Evolutionary conservation across 2,797 vertebrate genomes (phyloP).

Genomic region (Octomys mimax): DNA sequence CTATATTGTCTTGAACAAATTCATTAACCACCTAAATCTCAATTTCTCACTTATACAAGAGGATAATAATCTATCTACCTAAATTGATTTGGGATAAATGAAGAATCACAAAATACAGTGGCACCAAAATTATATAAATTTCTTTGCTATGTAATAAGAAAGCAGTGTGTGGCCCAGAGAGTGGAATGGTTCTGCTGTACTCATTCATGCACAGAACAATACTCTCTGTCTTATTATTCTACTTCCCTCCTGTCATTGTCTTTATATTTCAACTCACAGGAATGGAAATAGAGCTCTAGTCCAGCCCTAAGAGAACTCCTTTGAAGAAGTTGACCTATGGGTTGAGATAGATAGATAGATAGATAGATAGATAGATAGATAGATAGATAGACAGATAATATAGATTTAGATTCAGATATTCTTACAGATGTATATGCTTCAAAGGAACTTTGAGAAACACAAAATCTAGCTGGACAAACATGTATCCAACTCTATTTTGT

Average conservation of each 20-base stretch:
- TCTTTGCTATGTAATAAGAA: background rate
- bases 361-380: no score
- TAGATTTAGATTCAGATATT: no score
- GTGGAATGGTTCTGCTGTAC: background rate
- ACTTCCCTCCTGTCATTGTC: background rate
- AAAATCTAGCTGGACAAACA: background rate
- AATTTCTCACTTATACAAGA: conserved; percentile 24
- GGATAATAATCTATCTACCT: background rate
- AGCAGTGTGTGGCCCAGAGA: background rate
- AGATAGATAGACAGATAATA: no score
- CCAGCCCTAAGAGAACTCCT: background rate
- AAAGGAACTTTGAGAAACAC: background rate
- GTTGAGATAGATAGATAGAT: background rate
- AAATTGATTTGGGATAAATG: background rate
- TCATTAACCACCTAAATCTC: background rate
- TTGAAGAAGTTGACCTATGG: background rate
- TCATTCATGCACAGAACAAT: background rate
- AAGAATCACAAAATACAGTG: background rate
- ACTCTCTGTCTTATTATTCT: background rate
- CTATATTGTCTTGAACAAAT: background rate
- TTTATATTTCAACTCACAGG: background rate
- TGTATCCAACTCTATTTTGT: background rate
- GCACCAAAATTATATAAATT: background rate
- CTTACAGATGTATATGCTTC: background rate
- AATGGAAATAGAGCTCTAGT: background rate